A percentile compares a stretch with the other conserved stretches of the same genome.
Conservation (phyloP, 2,888 invertebrate species). For the Tinea pellionella region DNA sequence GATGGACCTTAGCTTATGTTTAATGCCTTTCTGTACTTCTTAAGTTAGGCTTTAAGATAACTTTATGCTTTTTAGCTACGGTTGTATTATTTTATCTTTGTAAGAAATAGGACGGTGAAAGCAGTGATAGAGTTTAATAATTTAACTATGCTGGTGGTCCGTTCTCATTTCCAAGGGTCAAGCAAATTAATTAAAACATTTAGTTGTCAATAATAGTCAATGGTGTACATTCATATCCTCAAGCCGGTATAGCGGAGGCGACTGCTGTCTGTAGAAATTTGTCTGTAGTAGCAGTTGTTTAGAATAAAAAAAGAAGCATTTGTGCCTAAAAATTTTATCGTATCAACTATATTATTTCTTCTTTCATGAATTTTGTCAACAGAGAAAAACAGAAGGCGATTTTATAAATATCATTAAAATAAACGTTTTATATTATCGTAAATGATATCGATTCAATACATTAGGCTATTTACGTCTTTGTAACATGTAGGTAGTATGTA, state of each 20-base stretch:
- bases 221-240: no score
- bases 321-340: no score
- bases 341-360: no score
- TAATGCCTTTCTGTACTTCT: neutral
- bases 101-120: neutral
- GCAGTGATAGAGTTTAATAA: neutral
- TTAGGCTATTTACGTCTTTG: neutral
- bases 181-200: neutral
- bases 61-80: conserved; percentile 30
- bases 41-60: conserved; percentile 13
- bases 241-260: no score
- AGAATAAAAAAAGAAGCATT: no score
- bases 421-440: neutral
- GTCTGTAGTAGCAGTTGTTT: no score
- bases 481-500: neutral
- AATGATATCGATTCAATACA: neutral
- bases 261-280: no score
- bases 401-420: neutral
- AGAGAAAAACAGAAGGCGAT: no score
- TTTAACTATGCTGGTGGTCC: neutral
- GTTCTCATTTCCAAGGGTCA: neutral
- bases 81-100: neutral
- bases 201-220: no score
- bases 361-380: no score
- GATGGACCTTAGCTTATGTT: conserved; percentile 22